Conservation (phyloP, 2,797 vertebrate genomes). For the Rhabdophis nuchalis region DNA sequence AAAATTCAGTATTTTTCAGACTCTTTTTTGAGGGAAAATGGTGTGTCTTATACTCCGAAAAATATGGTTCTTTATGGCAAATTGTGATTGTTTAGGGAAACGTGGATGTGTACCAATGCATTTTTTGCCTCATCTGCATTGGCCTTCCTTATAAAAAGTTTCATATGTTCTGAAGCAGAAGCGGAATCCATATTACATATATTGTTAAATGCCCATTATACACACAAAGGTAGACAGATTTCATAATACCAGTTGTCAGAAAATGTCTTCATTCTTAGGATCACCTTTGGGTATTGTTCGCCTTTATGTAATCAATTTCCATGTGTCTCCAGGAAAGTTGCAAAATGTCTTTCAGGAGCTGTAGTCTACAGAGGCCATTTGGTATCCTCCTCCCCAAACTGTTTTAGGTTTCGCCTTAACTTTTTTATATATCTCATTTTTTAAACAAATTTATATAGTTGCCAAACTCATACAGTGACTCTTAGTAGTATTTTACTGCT, state of each 20-base stretch:
- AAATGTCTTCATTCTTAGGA: neutral
- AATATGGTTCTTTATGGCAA: neutral
- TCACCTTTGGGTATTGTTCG: neutral
- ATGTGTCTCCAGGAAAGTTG: neutral
- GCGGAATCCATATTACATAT: neutral
- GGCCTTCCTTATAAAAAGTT: neutral
- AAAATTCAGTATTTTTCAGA: no score
- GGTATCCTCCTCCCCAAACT: neutral
- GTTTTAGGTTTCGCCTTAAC: neutral
- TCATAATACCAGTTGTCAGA: neutral
- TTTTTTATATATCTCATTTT: neutral
- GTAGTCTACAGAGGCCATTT: neutral
- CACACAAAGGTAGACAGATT: neutral
- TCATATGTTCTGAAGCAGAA: neutral
- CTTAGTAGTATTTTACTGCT: neutral
- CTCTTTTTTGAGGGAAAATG: no score
- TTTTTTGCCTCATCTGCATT: neutral
- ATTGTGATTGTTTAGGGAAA: neutral
- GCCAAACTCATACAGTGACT: no score
- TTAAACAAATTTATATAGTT: no score
- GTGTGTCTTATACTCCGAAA: no score
- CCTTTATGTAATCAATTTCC: neutral
- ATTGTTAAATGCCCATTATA: neutral
- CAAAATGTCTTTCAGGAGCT: neutral
- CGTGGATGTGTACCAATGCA: neutral